Percentiles rank a stretch among this genome's conserved stretches.
phyloP scores from a whole-genome alignment of 2,797 vertebrate genomes.

The Crocidura indochinensis region DNA sequence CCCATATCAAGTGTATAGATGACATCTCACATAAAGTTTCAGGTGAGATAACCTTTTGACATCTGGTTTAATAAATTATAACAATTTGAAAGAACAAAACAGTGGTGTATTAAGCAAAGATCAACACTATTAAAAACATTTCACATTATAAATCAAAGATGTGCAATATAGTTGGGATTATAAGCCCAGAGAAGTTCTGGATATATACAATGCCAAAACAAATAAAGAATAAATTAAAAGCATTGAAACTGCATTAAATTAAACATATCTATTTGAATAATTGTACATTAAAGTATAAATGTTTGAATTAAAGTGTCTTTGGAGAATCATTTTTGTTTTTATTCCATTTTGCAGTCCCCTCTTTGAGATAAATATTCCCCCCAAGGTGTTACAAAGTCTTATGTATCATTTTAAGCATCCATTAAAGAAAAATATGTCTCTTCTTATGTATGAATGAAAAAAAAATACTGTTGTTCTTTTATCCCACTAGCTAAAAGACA shows the following conservation, averaged over 20 bases:
- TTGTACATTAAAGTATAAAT: slow-evolving; percentile 65
- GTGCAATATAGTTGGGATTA: not conserved
- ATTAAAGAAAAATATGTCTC: not conserved
- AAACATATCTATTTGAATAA: slow-evolving; percentile 71
- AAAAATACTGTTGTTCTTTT: not conserved
- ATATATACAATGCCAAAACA: no score
- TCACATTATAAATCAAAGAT: slow-evolving; percentile 6
- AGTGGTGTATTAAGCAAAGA: not conserved
- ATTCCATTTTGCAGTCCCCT: not conserved
- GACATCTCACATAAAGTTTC: slow-evolving; percentile 1
- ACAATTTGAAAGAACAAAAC: slow-evolving; percentile 28
- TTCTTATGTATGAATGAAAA: not conserved
- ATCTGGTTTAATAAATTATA: not conserved
- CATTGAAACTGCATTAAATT: slow-evolving; percentile 75
- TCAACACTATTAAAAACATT: not conserved
- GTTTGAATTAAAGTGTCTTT: slow-evolving; percentile 64
- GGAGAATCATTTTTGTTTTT: slow-evolving; percentile 70
- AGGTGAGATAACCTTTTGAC: slow-evolving; percentile 25
- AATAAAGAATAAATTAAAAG: no score
- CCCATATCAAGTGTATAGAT: not conserved
- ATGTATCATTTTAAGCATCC: not conserved
- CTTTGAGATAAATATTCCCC: not conserved
- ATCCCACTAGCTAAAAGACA: not conserved
- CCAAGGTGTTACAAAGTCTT: not conserved
- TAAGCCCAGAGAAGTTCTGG: no score